Base-by-base conservation (phyloP, 2,113 vertebrate species). In the Rhabdornis inornatus region DNA sequence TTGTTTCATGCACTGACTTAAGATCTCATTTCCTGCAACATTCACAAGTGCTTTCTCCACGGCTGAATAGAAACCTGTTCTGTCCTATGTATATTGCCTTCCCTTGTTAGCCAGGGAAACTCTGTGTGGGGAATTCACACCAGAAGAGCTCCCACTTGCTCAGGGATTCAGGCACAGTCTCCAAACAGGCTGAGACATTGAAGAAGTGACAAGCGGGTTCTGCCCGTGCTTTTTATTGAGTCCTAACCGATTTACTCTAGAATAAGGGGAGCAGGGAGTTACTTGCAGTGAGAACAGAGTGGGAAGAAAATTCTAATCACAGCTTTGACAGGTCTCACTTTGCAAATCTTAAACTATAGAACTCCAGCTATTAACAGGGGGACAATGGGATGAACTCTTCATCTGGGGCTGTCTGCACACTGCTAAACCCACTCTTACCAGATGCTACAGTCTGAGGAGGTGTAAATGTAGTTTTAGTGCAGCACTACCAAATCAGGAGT, bases 1-100 rank as follows among this genome's bases (percentile, higher is more conserved):
- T 98, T 98, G 98, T 97, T 98, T 98, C 98, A 98, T 98, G 97
- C 98, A 97, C 97, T 97, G 97, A 98, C 98, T 98, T 98, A 97
- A 98, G 98, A 98, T 98, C 98, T 98, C 98, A 98, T 98, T 98
- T 98, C 97, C 98, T 98, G 98, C 97, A 98, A 97, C 98, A 97
- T 97, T 98, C 98, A 97, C 97, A 97, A 98, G 96, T 98, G 97
- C 97, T 98, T 96, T 98, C 97, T 97, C 95, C 94, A 97, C 77
- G 76, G 92, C 97, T 98, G 97, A 97, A 94, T 85, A 96, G 97
- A 97, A 97, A 95, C 93, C 94, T 87, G 84, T 75, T 95, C 44
- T 87, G 89, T 90, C 90, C 92, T 90, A 93, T 84, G 86, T 89
- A 84, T 61, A 90, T 63, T 66, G 83, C 88, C 85, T 95, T 40